Base-by-base conservation (phyloP, 2,797 vertebrate species). In the Danio jaintianensis region DNA sequence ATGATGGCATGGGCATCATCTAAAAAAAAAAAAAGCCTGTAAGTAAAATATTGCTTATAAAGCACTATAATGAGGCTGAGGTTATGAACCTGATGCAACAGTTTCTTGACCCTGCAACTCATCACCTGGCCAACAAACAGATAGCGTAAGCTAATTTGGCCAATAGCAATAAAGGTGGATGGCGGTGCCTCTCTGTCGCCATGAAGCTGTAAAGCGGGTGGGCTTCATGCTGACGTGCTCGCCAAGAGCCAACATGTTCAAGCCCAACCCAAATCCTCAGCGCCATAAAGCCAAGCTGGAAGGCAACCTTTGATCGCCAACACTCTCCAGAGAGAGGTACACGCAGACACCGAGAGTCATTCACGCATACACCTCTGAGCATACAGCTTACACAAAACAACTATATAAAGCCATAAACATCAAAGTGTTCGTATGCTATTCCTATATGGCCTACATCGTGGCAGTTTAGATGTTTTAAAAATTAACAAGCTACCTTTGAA, bases 231-330 rank as follows among this genome's bases (percentile, higher is more conserved):
- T 91, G 91, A 92, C 84, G 29, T 75, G 69, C 74, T 61, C 43
- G 5, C 42, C 76, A 13, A 6, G 50, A 58, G 80, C 9, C 77
- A 78, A 71, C 84, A 88, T 62, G 82, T 78, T 78, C 85, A 78
- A 88, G 85, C 64, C 82, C 68, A 78, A 55, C 42, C 78, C 72
- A 69, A 36, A 84, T 83, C 85, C 85, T 47, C 38, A 85, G 69
- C 18, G 84, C 85, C 91, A 94, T 95, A 94, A 94, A 94, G 90
- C 43, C 22, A 86, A 89, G 91, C 86, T 94, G 93, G 91, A 94
- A 92, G 79, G 5, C 84, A 92, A 94, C 93, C 94, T 95, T 95
- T 94, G 93, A 87, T 87, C 93, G 78, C 83, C 64, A 74, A 82
- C 82, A 78, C 43, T 10, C 16, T 18, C 1, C 1, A 64, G 81